phyloP scores from a whole-genome alignment of 2,888 invertebrate species.

The Eucera pruinosa region DNA sequence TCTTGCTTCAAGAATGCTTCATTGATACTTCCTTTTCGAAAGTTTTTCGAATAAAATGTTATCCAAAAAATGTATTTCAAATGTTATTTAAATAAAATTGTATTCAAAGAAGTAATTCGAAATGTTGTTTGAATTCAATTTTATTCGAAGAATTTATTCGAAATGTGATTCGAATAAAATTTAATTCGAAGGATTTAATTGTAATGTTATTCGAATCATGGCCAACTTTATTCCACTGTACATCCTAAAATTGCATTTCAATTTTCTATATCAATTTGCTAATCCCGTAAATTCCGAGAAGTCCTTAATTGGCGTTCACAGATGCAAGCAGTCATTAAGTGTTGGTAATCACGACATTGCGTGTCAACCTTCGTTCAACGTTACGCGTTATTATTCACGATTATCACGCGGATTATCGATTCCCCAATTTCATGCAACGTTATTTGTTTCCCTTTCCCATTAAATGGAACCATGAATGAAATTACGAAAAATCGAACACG shows the following conservation, averaged over 20 bases:
- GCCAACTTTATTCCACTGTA: neutral
- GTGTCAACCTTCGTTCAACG: neutral
- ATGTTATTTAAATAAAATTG: too few relatives aligned
- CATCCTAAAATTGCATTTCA: neutral
- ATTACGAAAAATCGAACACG: neutral
- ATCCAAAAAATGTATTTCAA: too few relatives aligned
- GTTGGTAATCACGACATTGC: neutral
- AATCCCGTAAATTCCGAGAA: neutral
- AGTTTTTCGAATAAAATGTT: too few relatives aligned
- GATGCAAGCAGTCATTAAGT: neutral
- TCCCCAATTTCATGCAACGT: neutral
- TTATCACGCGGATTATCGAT: neutral
- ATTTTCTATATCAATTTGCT: neutral
- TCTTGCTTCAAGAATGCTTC: too few relatives aligned
- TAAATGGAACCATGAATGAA: neutral
- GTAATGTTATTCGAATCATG: neutral
- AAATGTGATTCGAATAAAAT: too few relatives aligned
- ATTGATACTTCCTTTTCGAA: too few relatives aligned
- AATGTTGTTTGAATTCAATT: too few relatives aligned
- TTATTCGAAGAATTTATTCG: too few relatives aligned
- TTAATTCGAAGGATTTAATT: too few relatives aligned
- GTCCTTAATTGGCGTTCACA: neutral
- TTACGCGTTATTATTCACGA: neutral
- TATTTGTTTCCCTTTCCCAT: neutral
- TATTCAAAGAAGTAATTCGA: too few relatives aligned